These are phyloP conservation scores for Anoplolepis gracilipes DNA, from an alignment of 1,140 invertebrate genomes.

Conservation along the genomic window DNA sequence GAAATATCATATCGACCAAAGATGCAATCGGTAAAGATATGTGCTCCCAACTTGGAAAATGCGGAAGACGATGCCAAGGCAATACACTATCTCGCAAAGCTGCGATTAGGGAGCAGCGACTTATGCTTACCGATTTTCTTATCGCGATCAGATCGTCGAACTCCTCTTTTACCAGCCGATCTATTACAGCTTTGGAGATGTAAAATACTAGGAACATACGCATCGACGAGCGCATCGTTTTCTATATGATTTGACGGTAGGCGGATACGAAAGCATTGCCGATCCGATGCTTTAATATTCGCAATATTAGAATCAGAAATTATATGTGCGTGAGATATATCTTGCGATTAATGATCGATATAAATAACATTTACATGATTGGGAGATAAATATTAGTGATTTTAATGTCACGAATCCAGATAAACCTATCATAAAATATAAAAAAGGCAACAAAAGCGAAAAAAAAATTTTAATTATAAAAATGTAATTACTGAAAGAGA, in stretches of 20 bases:
- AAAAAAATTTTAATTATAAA: neutral
- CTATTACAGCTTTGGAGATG: constrained; percentile 24
- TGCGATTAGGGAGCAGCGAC: constrained; percentile 48
- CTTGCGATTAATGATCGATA: constrained; percentile 7
- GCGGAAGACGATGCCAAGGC: constrained; percentile 56
- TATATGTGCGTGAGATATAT: neutral
- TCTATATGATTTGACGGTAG: constrained; percentile 27
- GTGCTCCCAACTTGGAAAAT: constrained; percentile 39
- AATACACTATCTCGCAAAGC: constrained; percentile 40
- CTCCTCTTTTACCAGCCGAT: constrained; percentile 21
- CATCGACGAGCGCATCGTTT: constrained; percentile 1
- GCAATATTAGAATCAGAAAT: neutral
- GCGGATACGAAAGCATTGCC: neutral
- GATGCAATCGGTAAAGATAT: constrained; percentile 46
- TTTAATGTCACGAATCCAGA: neutral
- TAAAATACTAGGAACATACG: constrained; percentile 44
- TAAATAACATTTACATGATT: constrained; percentile 3
- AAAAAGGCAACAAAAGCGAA: neutral
- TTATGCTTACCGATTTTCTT: constrained; percentile 15
- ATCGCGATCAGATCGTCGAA: constrained; percentile 32
- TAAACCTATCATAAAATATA: neutral
- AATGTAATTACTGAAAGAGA: neutral
- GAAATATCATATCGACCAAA: neutral
- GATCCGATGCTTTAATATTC: neutral
- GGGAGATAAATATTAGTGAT: neutral